These are phyloP conservation scores for Melanerpes aurifrons DNA, from an alignment of 2,113 vertebrate species.

Conservation along the genomic window DNA sequence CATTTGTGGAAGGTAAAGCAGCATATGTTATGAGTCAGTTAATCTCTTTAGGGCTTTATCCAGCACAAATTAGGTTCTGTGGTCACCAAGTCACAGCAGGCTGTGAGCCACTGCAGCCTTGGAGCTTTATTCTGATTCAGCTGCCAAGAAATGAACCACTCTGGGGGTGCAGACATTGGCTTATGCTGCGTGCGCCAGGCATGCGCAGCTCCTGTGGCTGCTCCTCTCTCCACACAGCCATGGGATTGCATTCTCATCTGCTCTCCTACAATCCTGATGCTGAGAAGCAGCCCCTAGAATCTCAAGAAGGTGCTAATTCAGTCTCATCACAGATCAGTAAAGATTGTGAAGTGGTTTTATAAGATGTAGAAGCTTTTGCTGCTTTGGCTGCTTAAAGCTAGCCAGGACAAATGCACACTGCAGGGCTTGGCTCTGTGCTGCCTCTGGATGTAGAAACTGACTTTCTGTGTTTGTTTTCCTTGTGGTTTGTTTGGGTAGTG, in stretches of 20 bases:
- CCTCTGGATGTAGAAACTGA: neutral
- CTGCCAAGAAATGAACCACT: constrained; percentile 63
- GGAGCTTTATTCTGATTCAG: constrained; percentile 51
- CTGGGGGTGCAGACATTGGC: constrained; percentile 44
- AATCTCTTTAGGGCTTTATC: constrained; percentile 62
- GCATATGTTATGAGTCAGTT: constrained; percentile 66
- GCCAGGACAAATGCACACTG: neutral
- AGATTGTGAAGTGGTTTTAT: neutral
- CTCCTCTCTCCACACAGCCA: neutral
- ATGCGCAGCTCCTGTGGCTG: neutral
- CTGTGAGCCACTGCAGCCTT: constrained; percentile 33
- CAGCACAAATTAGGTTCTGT: constrained; percentile 56
- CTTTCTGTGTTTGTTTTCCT: neutral
- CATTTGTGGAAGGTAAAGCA: constrained; percentile 55
- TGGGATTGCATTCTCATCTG: neutral
- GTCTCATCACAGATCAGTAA: neutral
- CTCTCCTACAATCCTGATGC: neutral
- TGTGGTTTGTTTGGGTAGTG: neutral
- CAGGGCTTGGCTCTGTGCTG: neutral
- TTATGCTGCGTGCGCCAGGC: constrained; percentile 24
- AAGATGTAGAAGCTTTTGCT: neutral
- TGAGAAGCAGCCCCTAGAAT: neutral
- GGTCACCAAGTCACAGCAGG: constrained; percentile 50
- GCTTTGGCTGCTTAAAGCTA: neutral
- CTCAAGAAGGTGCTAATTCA: neutral